Evolutionary conservation across 2,113 vertebrate genomes (phyloP).

Genomic region (Condylura cristata): DNA sequence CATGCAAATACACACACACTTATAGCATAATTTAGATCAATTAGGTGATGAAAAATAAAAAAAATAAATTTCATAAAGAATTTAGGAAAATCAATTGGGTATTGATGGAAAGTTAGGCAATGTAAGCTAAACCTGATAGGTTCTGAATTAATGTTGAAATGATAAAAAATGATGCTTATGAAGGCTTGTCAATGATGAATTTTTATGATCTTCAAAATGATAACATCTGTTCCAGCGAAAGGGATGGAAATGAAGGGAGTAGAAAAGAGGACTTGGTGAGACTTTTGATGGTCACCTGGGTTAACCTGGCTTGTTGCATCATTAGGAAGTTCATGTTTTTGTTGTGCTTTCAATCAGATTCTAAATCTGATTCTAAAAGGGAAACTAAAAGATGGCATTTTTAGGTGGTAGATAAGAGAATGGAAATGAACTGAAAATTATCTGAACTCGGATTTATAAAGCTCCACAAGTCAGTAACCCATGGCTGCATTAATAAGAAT

Average conservation of each 20-base stretch:
- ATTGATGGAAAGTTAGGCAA: slow-evolving; percentile 39
- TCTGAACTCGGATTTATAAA: background rate
- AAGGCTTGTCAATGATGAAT: background rate
- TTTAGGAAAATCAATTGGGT: slow-evolving; percentile 50
- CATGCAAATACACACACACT: background rate
- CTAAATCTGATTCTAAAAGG: slow-evolving; percentile 60
- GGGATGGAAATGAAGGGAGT: background rate
- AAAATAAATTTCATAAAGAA: slow-evolving; percentile 48
- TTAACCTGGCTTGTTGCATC: slow-evolving; percentile 21
- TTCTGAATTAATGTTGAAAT: background rate
- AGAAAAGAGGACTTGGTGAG: background rate
- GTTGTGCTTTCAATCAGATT: slow-evolving; percentile 70
- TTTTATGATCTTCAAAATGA: background rate
- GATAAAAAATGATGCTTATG: slow-evolving; percentile 28
- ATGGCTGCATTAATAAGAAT: slow-evolving; percentile 49
- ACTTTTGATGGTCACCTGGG: slow-evolving; percentile 16
- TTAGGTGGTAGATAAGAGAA: background rate
- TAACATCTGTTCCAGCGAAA: background rate
- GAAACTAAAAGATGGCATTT: slow-evolving; percentile 28
- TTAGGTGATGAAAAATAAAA: slow-evolving; percentile 26
- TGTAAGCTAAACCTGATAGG: background rate
- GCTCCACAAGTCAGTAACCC: background rate
- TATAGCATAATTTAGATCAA: slow-evolving; percentile 59
- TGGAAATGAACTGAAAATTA: slow-evolving; percentile 61
- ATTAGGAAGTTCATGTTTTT: slow-evolving; percentile 65